These are phyloP conservation scores for Pterobdella sp. DNA, from an alignment of 2,888 invertebrate species.

Conservation along the genomic window DNA sequence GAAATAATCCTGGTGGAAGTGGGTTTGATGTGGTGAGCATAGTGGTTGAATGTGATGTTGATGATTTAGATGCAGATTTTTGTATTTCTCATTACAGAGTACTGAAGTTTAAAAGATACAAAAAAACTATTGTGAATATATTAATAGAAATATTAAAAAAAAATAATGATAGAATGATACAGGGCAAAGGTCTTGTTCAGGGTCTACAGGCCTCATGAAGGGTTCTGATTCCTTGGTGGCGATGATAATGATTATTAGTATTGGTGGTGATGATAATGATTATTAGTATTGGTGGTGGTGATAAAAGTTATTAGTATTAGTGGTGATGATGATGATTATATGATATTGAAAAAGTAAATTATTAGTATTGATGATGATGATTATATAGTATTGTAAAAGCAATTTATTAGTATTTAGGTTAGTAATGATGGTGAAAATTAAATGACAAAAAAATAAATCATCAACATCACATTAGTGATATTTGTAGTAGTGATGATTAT, in stretches of 20 bases:
- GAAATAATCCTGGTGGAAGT: constrained; percentile 23
- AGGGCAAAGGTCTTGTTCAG: constrained; percentile 20
- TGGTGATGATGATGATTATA: neutral
- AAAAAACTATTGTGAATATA: neutral
- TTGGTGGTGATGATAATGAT: neutral
- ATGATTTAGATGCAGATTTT: neutral
- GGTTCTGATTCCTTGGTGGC: constrained; percentile 14
- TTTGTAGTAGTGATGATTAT: no score
- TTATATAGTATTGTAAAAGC: neutral
- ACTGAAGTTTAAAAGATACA: neutral
- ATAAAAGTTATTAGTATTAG: neutral
- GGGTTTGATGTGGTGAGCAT: neutral
- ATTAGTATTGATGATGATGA: neutral
- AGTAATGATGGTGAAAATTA: no score
- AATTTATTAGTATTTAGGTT: neutral
- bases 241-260: neutral
- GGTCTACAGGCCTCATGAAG: constrained; percentile 28
- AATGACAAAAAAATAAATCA: no score
- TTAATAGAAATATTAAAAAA: neutral
- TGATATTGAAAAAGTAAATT: neutral
- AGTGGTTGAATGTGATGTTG: neutral
- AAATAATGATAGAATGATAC: neutral
- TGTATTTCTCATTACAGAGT: neutral
- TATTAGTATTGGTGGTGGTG: neutral
- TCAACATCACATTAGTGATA: no score